Base-by-base conservation (phyloP, 2,888 invertebrate genomes). In the Mycalesis mineus region DNA sequence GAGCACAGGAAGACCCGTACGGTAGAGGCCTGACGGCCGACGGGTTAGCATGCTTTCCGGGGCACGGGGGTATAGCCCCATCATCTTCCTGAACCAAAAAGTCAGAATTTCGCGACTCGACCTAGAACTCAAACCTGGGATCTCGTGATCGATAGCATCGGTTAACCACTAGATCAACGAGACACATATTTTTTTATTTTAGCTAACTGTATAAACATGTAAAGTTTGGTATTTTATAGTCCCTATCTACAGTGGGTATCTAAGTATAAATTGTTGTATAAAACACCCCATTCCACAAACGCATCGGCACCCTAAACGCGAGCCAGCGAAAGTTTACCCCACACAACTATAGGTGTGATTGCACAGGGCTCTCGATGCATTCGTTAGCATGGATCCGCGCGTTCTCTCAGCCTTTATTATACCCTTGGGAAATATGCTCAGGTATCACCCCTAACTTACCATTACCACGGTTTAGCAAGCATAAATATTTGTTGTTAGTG, bases 401-500 rank as follows among this genome's bases (percentile, higher is more conserved):
- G 41, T 55, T 47, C 65, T 66, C 68, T 69, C 68, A 55, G 73
- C 73, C 69, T 77, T 73, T 76, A 82, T 73, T 51, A 70, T 50
- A 56, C 81, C 76, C 74, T 62, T 65, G 81, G 81, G 81, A 82
- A 82, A 81, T 82, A 77, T 65, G 49, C 56, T 53, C 62, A 61
- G 62, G 64, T 60, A 62, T 51, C 59, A 54, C 15, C 62, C 62
- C 62, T 54, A 56, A 52, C 55, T 53, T 56, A 58, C 57, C 13
- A 47, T 55, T 55, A 55, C 53, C 31, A 8, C 33, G 13, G 33
- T 9, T 15, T 47, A 47, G 15, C 2, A 15, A 33, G 11, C 31
- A 15, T 15, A 33, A 22, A 22, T 22, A 5, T 22, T 22, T 22
- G 5, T 5, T 22, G 22, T 22, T 22, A 22, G 22, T n/a, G n/a